A percentile compares a stretch with the other conserved stretches of the same genome.
phyloP scores from a whole-genome alignment of 2,797 vertebrate genomes.

The Scyliorhinus canicula region DNA sequence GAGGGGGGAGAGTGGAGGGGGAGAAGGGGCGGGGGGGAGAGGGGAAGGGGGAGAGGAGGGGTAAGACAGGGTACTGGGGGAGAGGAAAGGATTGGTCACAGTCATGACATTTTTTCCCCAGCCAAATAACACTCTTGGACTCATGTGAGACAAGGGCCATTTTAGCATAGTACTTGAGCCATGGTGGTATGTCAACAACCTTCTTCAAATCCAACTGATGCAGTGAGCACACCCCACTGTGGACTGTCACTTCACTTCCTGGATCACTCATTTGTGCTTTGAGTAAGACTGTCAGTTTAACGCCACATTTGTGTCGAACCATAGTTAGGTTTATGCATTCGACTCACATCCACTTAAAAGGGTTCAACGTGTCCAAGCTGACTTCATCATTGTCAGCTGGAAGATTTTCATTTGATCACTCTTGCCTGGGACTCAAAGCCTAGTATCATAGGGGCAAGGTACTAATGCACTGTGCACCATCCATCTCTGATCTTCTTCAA shows the following conservation, averaged over 20 bases:
- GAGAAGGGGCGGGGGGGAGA: no score
- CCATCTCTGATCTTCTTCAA: background rate
- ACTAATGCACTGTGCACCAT: background rate
- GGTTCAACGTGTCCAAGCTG: background rate
- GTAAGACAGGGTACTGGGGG: background rate
- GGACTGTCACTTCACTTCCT: background rate
- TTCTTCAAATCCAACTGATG: background rate
- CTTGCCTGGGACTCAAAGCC: background rate
- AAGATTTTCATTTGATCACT: background rate
- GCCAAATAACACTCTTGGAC: background rate
- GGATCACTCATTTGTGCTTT: background rate
- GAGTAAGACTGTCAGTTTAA: background rate
- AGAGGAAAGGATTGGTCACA: background rate
- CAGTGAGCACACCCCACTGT: background rate
- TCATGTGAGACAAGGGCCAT: no score
- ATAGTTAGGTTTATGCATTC: background rate
- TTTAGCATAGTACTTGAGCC: background rate
- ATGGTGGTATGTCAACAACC: background rate
- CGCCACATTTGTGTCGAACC: background rate
- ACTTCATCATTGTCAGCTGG: background rate
- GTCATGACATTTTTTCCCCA: no score
- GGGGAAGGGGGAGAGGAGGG: no score
- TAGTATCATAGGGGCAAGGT: background rate
- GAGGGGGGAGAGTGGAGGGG: no score
- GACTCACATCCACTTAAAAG: background rate